Evolutionary conservation across 2,113 vertebrate species (phyloP).

Genomic region (Merops nubicus): DNA sequence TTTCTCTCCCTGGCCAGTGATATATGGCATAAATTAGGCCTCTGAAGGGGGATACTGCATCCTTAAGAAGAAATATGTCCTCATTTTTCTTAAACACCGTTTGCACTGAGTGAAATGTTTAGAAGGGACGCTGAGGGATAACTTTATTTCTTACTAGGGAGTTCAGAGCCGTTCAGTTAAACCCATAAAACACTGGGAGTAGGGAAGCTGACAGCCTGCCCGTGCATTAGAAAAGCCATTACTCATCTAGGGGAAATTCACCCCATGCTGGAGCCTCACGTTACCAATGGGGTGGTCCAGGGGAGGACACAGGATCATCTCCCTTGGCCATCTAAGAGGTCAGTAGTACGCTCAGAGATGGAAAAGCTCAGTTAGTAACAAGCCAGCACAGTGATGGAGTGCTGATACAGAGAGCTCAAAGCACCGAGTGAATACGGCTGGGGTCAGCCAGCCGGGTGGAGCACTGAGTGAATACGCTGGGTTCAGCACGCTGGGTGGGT

Average conservation of each 20-base stretch:
- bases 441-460: no score
- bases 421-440: neutral
- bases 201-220: conserved; percentile 87
- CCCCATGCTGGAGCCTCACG: conserved; percentile 40
- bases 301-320: conserved; percentile 13
- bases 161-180: conserved; percentile 96
- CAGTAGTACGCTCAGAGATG: neutral
- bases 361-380: neutral
- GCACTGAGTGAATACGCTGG: neutral
- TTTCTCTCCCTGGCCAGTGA: conserved; percentile 74
- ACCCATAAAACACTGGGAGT: conserved; percentile 91
- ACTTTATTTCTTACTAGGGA: conserved; percentile 99
- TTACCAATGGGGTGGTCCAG: conserved; percentile 45
- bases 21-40: conserved; percentile 80
- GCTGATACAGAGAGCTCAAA: neutral
- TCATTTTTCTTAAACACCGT: conserved; percentile 96
- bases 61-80: conserved; percentile 91
- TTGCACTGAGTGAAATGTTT: conserved; percentile 99
- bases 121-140: conserved; percentile 93
- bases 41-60: conserved; percentile 85
- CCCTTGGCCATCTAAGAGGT: neutral
- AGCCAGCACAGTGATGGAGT: neutral
- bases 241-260: conserved; percentile 80
- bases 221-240: conserved; percentile 86
- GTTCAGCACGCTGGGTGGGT: neutral